Evolutionary conservation across 2,888 invertebrate genomes (phyloP), one percentile per base, ranked within the genome.

Genomic region (Thelaira solivaga): DNA sequence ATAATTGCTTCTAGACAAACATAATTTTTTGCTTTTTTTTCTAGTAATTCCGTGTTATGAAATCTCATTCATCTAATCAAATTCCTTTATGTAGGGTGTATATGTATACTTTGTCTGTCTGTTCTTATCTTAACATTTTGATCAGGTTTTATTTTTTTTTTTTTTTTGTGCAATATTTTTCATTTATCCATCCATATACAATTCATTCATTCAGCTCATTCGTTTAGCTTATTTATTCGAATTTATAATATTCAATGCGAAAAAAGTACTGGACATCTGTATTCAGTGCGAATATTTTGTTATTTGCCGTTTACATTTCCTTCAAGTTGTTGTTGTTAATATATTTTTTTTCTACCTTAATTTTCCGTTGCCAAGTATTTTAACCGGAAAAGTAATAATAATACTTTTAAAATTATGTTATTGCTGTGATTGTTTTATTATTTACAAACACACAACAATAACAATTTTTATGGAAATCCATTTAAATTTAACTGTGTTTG

Each of bases 391-490:
- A 75, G 29, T 55, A 67, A 55, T 45, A 55, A 8, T 57, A 71
- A 62, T 39, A 53, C 43, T 53, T 65, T 73, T 51, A 59, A 65
- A 62, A 55, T 64, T 47, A 64, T 73, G 65, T 51, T 57, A 47
- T 65, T 65, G 65, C 29, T 18, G 39, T 43, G 73, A 61, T 68
- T 68, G 67, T 62, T 62, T 26, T 53, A 62, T 71, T 62, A 53
- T 67, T 59, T 31, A 16, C 53, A 45, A 67, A 61, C 67, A 39
- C 67, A 67, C 43, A n/a, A n/a, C n/a, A n/a, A n/a, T n/a, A n/a
- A n/a, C 47, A 24, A 75, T 69, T 75, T 62, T 49, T 68, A 75
- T 75, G 68, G 75, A 75, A 69, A 75, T 62, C 34, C 67, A 68
- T 75, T 75, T 61, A 62, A 68, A 69, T 68, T 69, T 64, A n/a